A percentile compares a stretch with the other conserved stretches of the same genome.
Conservation (phyloP, 2,888 invertebrate species). For the Drosophila bunnanda region DNA sequence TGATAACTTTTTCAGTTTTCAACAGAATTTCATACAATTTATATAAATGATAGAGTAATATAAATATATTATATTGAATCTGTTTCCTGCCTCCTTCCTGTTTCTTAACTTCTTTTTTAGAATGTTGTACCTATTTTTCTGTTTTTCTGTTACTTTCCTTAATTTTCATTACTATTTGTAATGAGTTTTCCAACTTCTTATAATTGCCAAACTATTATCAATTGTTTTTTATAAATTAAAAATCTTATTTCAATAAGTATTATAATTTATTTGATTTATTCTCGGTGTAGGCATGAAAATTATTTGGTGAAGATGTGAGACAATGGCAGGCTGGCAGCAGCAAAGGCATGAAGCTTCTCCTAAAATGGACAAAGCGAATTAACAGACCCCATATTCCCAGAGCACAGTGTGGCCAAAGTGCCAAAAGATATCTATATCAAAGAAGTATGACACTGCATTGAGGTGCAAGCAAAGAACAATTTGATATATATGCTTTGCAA, state of each 20-base stretch:
- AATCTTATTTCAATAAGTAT: neutral
- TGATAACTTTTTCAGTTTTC: too few species aligned
- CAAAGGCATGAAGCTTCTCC: conserved; percentile 62
- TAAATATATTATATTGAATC: too few species aligned
- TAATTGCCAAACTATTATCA: neutral
- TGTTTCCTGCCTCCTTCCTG: too few species aligned
- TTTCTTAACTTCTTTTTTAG: too few species aligned
- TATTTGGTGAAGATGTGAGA: conserved; percentile 72
- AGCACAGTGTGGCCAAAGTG: conserved; percentile 13
- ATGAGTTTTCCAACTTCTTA: too few species aligned
- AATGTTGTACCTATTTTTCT: too few species aligned
- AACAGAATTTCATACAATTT: too few species aligned
- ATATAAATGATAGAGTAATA: too few species aligned
- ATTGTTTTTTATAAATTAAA: neutral
- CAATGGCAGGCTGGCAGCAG: conserved; percentile 58
- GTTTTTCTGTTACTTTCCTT: too few species aligned
- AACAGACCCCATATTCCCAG: conserved; percentile 34
- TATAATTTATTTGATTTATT: conserved; percentile 8
- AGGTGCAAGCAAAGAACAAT: too few species aligned
- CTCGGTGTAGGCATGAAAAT: conserved; percentile 42
- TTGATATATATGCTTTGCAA: neutral
- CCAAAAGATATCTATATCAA: neutral
- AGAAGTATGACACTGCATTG: neutral
- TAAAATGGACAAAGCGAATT: conserved; percentile 71
- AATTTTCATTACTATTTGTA: too few species aligned